Evolutionary conservation across 2,888 invertebrate species (phyloP), one percentile per base, ranked within the genome.

Genomic region (Thecocarcelia acutangulata): DNA sequence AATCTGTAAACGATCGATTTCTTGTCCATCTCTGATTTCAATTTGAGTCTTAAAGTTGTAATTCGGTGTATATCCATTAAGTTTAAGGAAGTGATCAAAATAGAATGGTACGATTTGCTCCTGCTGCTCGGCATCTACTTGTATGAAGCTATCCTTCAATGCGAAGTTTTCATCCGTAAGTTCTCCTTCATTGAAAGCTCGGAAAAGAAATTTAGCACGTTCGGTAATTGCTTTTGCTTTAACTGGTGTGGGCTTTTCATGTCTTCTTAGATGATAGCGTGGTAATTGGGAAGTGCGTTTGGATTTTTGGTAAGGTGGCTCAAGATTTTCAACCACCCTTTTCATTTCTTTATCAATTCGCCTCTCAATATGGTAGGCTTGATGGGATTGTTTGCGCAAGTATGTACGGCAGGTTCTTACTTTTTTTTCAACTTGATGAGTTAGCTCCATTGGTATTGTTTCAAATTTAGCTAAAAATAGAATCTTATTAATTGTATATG

Each of bases 21-120:
- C 90, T 0, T 85, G 84, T 0, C 91, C 90, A 79, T 90, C 90
- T 12, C 87, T 87, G 1, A 86, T 0, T 76, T 91, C 90, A 8
- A 90, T 76, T 56, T 89, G 86, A 0, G 90, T 90, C 75, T 89
- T 88, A 66, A 91, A 90, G 74, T 90, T 88, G 72, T 90, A 91
- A 73, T 87, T 88, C 3, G 90, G 90, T 0, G 88, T 87, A 40
- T 91, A 91, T 12, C 90, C 90, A 42, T 90, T 88, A 2, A 90
- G 17, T 52, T 87, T 87, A 1, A 91, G 86, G 78, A 90, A 91
- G 75, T 90, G 88, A 84, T 90, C 90, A 48, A 90, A 91, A 61
- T 90, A 89, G 72, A 90, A 90, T 15, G 90, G 90, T 12, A 90
- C 88, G 69, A 89, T 88, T 42, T 89, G 87, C 21, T 90, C 88